phyloP scores from a whole-genome alignment of 2,113 vertebrate species.

The Mesembrinibis cayennensis region DNA sequence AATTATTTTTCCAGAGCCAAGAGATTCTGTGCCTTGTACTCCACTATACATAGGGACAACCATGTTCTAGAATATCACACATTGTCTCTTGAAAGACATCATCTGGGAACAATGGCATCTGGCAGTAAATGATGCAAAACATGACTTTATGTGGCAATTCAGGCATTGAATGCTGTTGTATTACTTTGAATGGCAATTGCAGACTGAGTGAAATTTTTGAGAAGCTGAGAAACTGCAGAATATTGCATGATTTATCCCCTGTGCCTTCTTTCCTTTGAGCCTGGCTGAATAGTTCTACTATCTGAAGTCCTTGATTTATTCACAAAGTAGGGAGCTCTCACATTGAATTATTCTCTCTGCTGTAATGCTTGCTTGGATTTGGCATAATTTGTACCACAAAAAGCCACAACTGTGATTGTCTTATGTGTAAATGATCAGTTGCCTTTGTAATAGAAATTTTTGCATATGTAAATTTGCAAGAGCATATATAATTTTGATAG shows the following conservation, averaged over 20 bases:
- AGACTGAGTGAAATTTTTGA: neutral
- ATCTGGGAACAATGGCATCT: neutral
- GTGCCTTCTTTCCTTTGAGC: neutral
- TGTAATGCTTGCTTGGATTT: neutral
- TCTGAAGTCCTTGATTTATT: constrained; percentile 7
- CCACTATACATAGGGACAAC: neutral
- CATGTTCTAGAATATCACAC: neutral
- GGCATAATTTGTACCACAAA: neutral
- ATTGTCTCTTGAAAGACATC: neutral
- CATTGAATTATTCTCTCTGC: neutral
- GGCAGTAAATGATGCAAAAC: constrained; percentile 8
- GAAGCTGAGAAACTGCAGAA: neutral
- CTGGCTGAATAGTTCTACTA: neutral
- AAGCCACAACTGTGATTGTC: neutral
- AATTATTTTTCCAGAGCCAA: neutral
- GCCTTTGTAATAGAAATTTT: neutral
- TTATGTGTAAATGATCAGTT: neutral
- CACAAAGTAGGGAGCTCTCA: neutral
- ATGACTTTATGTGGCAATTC: neutral
- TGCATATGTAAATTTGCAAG: neutral
- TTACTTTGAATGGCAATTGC: neutral
- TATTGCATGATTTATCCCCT: neutral
- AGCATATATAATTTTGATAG: neutral
- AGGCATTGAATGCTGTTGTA: neutral
- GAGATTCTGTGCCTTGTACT: neutral